Percentiles rank a stretch among this genome's conserved stretches.
These are phyloP conservation scores for Pseudolaguvia tuberculata DNA, from an alignment of 2,113 vertebrate species.

Conservation along the genomic window DNA sequence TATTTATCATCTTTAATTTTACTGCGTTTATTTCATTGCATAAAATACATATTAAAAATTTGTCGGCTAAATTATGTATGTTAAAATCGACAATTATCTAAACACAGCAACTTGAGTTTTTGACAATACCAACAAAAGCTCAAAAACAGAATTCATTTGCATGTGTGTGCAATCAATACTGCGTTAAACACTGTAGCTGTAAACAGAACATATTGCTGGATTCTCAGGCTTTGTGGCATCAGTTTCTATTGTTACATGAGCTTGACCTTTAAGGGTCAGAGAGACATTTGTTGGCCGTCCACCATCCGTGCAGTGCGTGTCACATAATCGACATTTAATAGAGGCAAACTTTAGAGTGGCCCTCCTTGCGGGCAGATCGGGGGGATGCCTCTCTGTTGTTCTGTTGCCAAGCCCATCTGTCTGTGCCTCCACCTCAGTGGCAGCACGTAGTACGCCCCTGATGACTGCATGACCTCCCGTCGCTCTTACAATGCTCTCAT, in stretches of 20 bases:
- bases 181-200: conserved; percentile 17
- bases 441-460: conserved; percentile 49
- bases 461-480: conserved; percentile 41
- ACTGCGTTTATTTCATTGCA: neutral
- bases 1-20: neutral
- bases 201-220: conserved; percentile 2
- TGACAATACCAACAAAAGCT: neutral
- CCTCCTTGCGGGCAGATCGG: conserved; percentile 56
- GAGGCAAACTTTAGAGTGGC: conserved; percentile 64
- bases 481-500: conserved; percentile 33
- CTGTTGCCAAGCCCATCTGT: conserved; percentile 72
- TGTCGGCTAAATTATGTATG: neutral
- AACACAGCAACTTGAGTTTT: neutral
- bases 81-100: neutral
- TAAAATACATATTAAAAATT: neutral
- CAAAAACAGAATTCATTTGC: neutral
- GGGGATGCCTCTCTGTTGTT: conserved; percentile 59
- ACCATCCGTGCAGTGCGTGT: conserved; percentile 67
- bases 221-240: conserved; percentile 36
- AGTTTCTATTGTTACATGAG: conserved; percentile 54
- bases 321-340: conserved; percentile 77
- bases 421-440: conserved; percentile 65
- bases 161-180: neutral
- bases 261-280: conserved; percentile 68
- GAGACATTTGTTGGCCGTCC: conserved; percentile 65